phyloP scores from a whole-genome alignment of 2,888 invertebrate genomes.

The Diadromus collaris region DNA sequence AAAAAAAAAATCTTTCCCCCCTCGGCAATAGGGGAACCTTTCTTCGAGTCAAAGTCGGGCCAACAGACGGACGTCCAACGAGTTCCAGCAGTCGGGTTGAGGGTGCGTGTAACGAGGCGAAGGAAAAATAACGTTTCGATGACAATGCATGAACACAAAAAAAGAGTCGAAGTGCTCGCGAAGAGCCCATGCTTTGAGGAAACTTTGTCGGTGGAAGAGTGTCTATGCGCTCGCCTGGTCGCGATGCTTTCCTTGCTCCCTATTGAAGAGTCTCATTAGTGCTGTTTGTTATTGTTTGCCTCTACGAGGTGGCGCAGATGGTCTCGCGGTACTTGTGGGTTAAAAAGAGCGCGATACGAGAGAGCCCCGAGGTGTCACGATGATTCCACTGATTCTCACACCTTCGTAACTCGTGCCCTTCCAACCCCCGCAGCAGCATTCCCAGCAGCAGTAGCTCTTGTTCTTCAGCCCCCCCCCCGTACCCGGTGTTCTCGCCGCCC shows the following conservation, averaged over 20 bases:
- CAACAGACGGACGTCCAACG: conserved; percentile 19
- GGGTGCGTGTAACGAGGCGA: conserved; percentile 43
- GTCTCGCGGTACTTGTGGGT: conserved; percentile 61
- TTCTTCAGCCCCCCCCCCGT: conserved; percentile 37
- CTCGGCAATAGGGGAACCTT: conserved; percentile 50
- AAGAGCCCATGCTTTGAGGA: conserved; percentile 53
- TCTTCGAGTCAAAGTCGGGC: conserved; percentile 16
- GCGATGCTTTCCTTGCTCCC: conserved; percentile 58
- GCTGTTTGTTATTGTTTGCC: conserved; percentile 80
- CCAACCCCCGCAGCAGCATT: conserved; percentile 56
- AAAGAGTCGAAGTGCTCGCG: conserved; percentile 53
- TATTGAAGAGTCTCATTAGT: conserved; percentile 80
- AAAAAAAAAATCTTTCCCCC: conserved; percentile 25
- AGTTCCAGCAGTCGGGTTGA: neutral
- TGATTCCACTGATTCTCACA: conserved; percentile 79
- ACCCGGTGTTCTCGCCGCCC: conserved; percentile 58
- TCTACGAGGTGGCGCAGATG: conserved; percentile 67
- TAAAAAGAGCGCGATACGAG: conserved; percentile 76
- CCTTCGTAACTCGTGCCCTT: conserved; percentile 65
- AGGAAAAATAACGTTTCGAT: conserved; percentile 51
- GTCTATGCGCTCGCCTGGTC: conserved; percentile 17
- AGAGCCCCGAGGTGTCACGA: conserved; percentile 79
- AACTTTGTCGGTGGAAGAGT: conserved; percentile 43
- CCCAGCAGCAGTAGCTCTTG: conserved; percentile 29
- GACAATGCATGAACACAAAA: conserved; percentile 41